Conservation (phyloP, 2,888 invertebrate species). For the Lissonota sp. region DNA sequence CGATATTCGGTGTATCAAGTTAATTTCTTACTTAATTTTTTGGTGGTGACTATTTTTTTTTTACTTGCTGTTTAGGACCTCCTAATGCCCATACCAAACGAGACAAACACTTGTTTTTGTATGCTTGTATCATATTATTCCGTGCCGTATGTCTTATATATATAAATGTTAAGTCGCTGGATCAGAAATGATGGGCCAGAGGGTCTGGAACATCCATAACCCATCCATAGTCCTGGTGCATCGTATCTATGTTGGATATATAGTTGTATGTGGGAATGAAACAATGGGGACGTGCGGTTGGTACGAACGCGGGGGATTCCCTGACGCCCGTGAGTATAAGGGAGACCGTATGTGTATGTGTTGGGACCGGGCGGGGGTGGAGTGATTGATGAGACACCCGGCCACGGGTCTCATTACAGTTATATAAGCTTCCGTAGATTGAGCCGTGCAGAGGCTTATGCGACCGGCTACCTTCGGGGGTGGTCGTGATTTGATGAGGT, state of each 20-base stretch:
- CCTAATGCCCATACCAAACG: constrained; percentile 62
- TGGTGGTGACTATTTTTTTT: too few relatives aligned
- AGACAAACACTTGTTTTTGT: constrained; percentile 49
- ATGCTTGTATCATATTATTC: constrained; percentile 71
- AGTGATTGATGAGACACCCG: constrained; percentile 83
- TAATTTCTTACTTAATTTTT: too few relatives aligned
- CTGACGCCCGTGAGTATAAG: constrained; percentile 55
- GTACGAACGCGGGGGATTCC: constrained; percentile 45
- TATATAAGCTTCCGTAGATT: constrained; percentile 84
- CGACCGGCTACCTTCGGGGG: constrained; percentile 70
- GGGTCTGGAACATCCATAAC: constrained; percentile 67
- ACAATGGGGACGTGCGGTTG: constrained; percentile 51
- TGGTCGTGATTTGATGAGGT: constrained; percentile 83
- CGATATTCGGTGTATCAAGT: too few relatives aligned
- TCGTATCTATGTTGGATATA: constrained; percentile 10
- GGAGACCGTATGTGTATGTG: constrained; percentile 59
- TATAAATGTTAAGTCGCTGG: constrained; percentile 73
- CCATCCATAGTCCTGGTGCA: constrained; percentile 61
- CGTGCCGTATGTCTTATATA: constrained; percentile 29
- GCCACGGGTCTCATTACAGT: constrained; percentile 83
- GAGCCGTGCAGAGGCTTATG: constrained; percentile 82
- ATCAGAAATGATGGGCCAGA: constrained; percentile 71
- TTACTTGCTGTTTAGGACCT: too few relatives aligned
- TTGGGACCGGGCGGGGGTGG: constrained; percentile 70
- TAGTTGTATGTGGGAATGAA: constrained; percentile 27